Evolutionary conservation across 2,888 invertebrate species (phyloP).

Genomic region (Phania funesta): DNA sequence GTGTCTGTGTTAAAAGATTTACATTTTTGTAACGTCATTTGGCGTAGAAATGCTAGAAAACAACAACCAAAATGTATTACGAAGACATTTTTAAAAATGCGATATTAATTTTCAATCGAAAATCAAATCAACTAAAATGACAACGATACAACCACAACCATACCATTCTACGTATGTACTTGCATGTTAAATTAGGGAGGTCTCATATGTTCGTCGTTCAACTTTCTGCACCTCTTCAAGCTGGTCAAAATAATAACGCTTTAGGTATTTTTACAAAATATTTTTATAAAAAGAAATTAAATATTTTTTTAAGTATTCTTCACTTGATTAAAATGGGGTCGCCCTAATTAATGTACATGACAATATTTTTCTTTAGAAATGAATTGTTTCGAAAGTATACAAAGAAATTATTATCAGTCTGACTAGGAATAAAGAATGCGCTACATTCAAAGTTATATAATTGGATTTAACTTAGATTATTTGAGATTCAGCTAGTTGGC

Average conservation of each 20-base stretch:
- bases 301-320: background rate
- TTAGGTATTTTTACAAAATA: background rate
- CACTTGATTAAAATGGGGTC: background rate
- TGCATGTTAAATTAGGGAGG: background rate
- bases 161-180: background rate
- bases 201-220: too few species aligned
- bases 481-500: too few species aligned
- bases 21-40: slow-evolving; percentile 24
- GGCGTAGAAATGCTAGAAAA: background rate
- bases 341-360: background rate
- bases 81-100: slow-evolving; percentile 66
- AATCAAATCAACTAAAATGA: slow-evolving; percentile 70
- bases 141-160: slow-evolving; percentile 52
- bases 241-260: too few species aligned
- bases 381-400: slow-evolving; percentile 20
- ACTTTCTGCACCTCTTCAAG: too few species aligned
- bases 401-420: background rate
- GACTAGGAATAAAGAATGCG: background rate
- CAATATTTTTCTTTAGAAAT: background rate
- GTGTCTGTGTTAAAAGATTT: slow-evolving; percentile 19
- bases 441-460: background rate
- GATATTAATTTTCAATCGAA: slow-evolving; percentile 71
- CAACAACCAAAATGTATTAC: slow-evolving; percentile 49
- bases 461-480: too few species aligned
- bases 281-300: background rate